Evolutionary conservation across 2,888 invertebrate genomes (phyloP).

Genomic region (Andricus curvator): DNA sequence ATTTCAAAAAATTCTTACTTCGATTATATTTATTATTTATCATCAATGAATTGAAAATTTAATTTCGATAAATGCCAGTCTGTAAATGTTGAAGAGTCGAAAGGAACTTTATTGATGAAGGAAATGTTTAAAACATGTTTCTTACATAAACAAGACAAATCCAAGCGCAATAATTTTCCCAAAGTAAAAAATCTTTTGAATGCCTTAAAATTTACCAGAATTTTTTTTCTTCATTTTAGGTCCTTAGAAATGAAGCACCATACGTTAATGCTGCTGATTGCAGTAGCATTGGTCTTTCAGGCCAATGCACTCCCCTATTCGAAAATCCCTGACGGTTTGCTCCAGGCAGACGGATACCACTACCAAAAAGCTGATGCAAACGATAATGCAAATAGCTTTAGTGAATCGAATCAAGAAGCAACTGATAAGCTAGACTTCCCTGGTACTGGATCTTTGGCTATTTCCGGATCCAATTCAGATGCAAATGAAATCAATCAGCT

Average conservation of each 20-base stretch:
- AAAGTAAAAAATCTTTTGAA: background rate
- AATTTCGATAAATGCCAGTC: background rate
- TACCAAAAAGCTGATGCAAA: constrained; percentile 54
- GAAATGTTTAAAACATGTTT: background rate
- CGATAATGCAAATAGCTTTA: constrained; percentile 57
- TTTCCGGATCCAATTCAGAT: constrained; percentile 20
- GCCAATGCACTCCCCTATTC: constrained; percentile 60
- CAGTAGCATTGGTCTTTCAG: constrained; percentile 57
- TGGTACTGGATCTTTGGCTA: constrained; percentile 47
- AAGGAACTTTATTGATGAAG: background rate
- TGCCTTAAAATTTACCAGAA: background rate
- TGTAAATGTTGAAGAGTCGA: background rate
- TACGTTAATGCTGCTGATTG: constrained; percentile 59
- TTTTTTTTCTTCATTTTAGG: constrained; percentile 51
- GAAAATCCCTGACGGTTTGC: constrained; percentile 52
- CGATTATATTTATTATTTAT: background rate
- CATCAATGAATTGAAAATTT: background rate
- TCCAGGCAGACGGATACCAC: constrained; percentile 52
- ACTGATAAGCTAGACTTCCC: constrained; percentile 48
- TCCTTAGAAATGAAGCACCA: constrained; percentile 60
- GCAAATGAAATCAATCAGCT: constrained; percentile 45
- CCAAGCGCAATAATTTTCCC: background rate
- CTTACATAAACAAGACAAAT: background rate
- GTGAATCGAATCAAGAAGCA: constrained; percentile 53
- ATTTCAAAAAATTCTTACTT: background rate